These are phyloP conservation scores for Falco berigora DNA, from an alignment of 2,797 vertebrate genomes.

Conservation along the genomic window DNA sequence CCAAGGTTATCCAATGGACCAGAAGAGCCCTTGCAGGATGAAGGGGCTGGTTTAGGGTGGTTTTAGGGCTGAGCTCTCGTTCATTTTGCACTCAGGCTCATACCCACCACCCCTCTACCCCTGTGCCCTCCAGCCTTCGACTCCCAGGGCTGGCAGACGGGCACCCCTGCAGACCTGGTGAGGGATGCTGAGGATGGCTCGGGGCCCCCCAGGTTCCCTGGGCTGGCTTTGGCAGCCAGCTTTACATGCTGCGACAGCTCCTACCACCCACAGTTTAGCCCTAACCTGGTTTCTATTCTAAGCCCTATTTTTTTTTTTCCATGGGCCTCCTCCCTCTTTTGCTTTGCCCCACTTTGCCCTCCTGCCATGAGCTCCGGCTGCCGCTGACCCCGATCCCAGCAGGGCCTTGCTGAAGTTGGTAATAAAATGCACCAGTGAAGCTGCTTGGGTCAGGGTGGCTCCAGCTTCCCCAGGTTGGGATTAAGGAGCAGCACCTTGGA, in stretches of 20 bases:
- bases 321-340: conserved; percentile 1
- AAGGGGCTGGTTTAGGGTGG: not conserved
- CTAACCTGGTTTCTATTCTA: conserved; percentile 40
- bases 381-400: not conserved
- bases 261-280: conserved; percentile 9
- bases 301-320: not conserved
- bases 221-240: not conserved
- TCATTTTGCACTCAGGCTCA: not conserved
- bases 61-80: not conserved
- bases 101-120: not conserved
- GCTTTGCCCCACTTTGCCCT: conserved; percentile 22
- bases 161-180: not conserved
- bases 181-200: not conserved
- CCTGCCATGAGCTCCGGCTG: rapidly evolving
- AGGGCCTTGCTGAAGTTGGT: not conserved
- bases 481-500: not conserved
- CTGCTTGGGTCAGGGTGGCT: not conserved
- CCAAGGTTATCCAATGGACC: rapidly evolving
- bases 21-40: not conserved
- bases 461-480: not conserved
- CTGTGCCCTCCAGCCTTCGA: not conserved
- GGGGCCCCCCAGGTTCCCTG: rapidly evolving
- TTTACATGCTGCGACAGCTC: not conserved
- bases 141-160: not conserved
- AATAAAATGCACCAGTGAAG: not conserved